Evolutionary conservation across 2,888 invertebrate species (phyloP), one percentile per base, ranked within the genome.

Genomic region (Portevinia maculata): DNA sequence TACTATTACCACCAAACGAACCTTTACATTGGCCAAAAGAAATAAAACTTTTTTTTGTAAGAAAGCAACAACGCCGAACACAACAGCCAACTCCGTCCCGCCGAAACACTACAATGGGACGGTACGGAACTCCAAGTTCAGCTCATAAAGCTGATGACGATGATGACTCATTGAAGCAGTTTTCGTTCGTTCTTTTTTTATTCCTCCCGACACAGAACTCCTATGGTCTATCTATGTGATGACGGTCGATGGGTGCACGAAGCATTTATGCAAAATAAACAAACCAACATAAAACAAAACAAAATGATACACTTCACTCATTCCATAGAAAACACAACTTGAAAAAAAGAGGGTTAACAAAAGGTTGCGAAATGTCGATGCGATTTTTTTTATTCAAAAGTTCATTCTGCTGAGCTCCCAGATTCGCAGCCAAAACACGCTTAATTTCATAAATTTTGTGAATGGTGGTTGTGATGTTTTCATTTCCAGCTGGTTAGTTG

Each of bases 131-230:
- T n/a, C n/a, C n/a, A n/a, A 7, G 17, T 19, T n/a, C n/a, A n/a
- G 50, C 19, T 17, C 21, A n/a, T 21, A 19, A 28, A 52, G 57
- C 13, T 46, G 44, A 24, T 17, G 15, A 24, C 64, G 55, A 37
- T 57, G 62, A 81, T 83, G 71, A 71, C 67, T 67, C 74, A 84
- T 62, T 48, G 60, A 11, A 17, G 52, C 30, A 30, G n/a, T 28
- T 59, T 41, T 55, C 44, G 52, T 76, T 39, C 24, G 57, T 53
- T 46, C 39, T 75, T 65, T 21, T 48, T 76, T 17, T 74, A 64
- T 57, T 46, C 46, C 52, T 76, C 60, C 71, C 41, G 59, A 71
- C 65, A 71, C 53, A 71, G 48, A 62, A 79, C 60, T 67, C 53
- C 48, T 59, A 11, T 15, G 21, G 59, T 48, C 52, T 37, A 24